phyloP scores from a whole-genome alignment of 2,797 vertebrate genomes.

The Microctenopoma steveboyesi region DNA sequence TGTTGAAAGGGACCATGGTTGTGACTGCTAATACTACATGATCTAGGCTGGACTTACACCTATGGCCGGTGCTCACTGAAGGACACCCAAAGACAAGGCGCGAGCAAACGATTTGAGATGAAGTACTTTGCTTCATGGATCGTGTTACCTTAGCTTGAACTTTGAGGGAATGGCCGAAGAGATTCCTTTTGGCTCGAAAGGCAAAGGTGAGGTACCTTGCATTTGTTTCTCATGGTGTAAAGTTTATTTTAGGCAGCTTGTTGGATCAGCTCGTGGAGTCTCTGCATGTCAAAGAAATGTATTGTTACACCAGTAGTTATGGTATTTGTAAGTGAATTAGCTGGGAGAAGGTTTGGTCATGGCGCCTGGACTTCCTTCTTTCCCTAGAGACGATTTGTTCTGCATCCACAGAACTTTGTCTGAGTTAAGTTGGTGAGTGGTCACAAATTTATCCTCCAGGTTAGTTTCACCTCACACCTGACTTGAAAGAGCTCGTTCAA shows the following conservation, averaged over 20 bases:
- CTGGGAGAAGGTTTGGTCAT: too few relatives aligned
- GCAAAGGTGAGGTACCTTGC: slow-evolving; percentile 60
- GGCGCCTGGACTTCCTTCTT: too few relatives aligned
- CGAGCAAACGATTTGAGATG: slow-evolving; percentile 71
- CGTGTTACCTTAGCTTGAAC: slow-evolving; percentile 68
- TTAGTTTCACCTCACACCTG: too few relatives aligned
- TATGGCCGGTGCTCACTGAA: slow-evolving; percentile 45
- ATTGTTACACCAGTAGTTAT: neutral
- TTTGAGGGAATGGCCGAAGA: slow-evolving; percentile 66
- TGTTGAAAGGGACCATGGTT: slow-evolving; percentile 54
- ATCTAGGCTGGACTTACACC: slow-evolving; percentile 79
- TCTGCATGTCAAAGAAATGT: neutral
- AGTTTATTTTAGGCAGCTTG: slow-evolving; percentile 40
- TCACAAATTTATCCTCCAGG: too few relatives aligned
- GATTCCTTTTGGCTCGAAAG: slow-evolving; percentile 57
- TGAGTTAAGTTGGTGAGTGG: too few relatives aligned
- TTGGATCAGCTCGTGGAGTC: slow-evolving; percentile 2
- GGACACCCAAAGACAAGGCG: slow-evolving; percentile 51
- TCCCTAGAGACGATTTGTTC: too few relatives aligned
- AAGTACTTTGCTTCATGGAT: slow-evolving; percentile 67
- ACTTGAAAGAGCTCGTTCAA: too few relatives aligned
- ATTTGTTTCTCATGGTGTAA: slow-evolving; percentile 20
- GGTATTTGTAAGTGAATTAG: too few relatives aligned
- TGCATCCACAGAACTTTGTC: too few relatives aligned
- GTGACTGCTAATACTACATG: slow-evolving; percentile 78